These are phyloP conservation scores for Lordiphosa fenestrarum DNA, from an alignment of 2,888 invertebrate genomes.

Conservation along the genomic window DNA sequence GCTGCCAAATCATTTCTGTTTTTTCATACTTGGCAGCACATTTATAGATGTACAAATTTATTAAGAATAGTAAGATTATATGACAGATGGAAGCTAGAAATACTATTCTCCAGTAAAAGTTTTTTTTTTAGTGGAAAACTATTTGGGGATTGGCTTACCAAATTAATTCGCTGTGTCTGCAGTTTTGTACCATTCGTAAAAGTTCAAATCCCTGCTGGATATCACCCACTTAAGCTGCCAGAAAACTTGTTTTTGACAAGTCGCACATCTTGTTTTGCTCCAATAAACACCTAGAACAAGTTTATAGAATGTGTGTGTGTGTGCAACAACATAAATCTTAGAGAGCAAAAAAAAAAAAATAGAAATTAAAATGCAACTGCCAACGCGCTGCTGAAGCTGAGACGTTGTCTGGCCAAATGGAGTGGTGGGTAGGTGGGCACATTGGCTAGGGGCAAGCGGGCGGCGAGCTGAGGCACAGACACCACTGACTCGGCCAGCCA, in stretches of 20 bases:
- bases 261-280: constrained; percentile 54
- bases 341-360: constrained; percentile 7
- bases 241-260: constrained; percentile 45
- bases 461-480: constrained; percentile 24
- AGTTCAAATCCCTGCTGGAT: constrained; percentile 56
- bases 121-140: too few relatives aligned
- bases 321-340: constrained; percentile 30
- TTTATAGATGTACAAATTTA: too few relatives aligned
- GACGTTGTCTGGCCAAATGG: constrained; percentile 54
- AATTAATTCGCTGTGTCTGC: constrained; percentile 1
- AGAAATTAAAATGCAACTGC: constrained; percentile 56
- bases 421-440: constrained; percentile 7
- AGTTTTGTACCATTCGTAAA: constrained; percentile 20
- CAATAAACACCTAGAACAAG: constrained; percentile 63
- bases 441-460: not conserved
- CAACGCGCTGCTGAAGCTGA: constrained; percentile 43
- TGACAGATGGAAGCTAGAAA: too few relatives aligned
- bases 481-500: constrained; percentile 52
- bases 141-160: too few relatives aligned
- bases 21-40: too few relatives aligned
- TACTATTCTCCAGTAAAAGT: too few relatives aligned
- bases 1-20: too few relatives aligned
- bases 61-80: too few relatives aligned
- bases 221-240: constrained; percentile 9
- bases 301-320: constrained; percentile 9